Conservation (phyloP, 2,113 vertebrate species). For the Hypomesus transpacificus region DNA sequence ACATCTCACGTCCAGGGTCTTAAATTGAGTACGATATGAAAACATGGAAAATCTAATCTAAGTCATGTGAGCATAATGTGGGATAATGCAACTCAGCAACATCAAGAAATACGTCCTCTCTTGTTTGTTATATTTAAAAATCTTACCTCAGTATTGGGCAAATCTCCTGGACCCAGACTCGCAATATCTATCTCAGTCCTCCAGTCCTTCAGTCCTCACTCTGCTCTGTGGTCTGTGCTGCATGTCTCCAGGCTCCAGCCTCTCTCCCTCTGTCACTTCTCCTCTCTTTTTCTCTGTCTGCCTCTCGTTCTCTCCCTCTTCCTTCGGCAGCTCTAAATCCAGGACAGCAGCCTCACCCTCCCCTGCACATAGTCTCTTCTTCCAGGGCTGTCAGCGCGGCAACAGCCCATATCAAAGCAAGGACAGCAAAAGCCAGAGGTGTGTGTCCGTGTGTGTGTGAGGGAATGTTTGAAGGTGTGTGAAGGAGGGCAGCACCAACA, state of each 20-base stretch:
- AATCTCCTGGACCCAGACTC: slow-evolving; percentile 39
- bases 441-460: slow-evolving; percentile 35
- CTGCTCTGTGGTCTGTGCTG: slow-evolving; percentile 47
- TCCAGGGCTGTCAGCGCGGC: slow-evolving; percentile 48
- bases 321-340: not conserved
- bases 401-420: slow-evolving; percentile 57
- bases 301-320: not conserved
- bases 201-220: slow-evolving; percentile 26
- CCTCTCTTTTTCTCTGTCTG: slow-evolving; percentile 13
- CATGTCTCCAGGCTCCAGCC: slow-evolving; percentile 37
- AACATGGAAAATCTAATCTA: no score
- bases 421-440: slow-evolving; percentile 45
- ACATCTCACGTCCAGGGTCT: no score
- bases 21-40: no score
- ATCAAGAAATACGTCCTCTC: no score
- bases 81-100: no score
- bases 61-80: no score
- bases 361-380: slow-evolving; percentile 29
- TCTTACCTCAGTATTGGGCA: slow-evolving; percentile 59
- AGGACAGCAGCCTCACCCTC: not conserved
- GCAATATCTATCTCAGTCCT: slow-evolving; percentile 45
- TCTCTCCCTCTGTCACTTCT: slow-evolving; percentile 10
- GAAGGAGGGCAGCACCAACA: slow-evolving; percentile 44
- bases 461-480: slow-evolving; percentile 33
- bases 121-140: no score